Conservation (phyloP, 1,140 invertebrate species). For the Drosophila seguyi region DNA sequence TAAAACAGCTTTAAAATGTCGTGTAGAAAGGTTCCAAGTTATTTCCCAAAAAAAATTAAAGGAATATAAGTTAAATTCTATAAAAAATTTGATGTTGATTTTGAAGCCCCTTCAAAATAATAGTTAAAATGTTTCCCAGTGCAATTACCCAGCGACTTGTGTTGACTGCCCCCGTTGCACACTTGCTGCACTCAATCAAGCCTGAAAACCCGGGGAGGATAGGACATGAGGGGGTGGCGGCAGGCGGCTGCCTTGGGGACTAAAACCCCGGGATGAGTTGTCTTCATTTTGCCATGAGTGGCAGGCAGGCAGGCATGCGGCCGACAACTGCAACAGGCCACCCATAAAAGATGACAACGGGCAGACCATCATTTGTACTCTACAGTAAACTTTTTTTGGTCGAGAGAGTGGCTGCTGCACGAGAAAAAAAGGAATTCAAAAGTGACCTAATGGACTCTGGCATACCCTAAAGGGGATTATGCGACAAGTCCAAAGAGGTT, state of each 20-base stretch:
- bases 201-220: constrained; percentile 2
- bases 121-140: background rate
- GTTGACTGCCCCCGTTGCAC: constrained; percentile 36
- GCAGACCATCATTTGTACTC: constrained; percentile 16
- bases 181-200: constrained; percentile 45
- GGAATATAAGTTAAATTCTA: background rate
- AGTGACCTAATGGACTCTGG: constrained; percentile 21
- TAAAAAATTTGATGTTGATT: too few relatives aligned
- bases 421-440: background rate
- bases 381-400: constrained; percentile 7
- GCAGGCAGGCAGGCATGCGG: constrained; percentile 31
- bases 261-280: constrained; percentile 33
- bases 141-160: constrained; percentile 6
- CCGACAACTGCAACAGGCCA: constrained; percentile 34
- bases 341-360: constrained; percentile 42
- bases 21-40: too few relatives aligned
- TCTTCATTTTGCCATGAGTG: constrained; percentile 44
- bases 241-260: constrained; percentile 1
- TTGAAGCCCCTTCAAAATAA: too few relatives aligned
- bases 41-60: background rate
- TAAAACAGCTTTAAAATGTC: background rate
- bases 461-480: constrained; percentile 11
- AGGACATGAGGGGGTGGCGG: background rate
- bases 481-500: constrained; percentile 4
- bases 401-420: constrained; percentile 11